Conservation (phyloP, 2,888 invertebrate genomes). For the Sphaerophoria taeniata region DNA sequence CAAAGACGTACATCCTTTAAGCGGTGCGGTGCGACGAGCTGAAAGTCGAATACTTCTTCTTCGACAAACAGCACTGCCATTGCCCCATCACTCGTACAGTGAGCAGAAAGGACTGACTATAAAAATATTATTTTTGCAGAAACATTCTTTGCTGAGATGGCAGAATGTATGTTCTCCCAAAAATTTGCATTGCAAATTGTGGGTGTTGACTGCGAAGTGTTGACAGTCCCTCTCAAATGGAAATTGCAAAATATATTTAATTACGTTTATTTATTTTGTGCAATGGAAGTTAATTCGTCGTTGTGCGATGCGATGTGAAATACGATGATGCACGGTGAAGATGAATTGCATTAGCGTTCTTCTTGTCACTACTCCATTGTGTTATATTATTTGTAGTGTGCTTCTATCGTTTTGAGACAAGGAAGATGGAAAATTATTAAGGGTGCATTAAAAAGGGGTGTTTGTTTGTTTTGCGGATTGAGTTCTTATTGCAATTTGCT, state of each 20-base stretch:
- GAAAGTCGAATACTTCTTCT: background rate
- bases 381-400: constrained; percentile 23
- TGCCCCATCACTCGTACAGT: no score
- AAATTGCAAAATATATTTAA: constrained; percentile 58
- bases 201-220: constrained; percentile 60
- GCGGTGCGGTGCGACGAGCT: background rate
- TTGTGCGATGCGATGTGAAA: constrained; percentile 9
- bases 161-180: constrained; percentile 19
- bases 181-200: constrained; percentile 66
- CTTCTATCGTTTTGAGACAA: background rate
- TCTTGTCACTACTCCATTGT: constrained; percentile 47
- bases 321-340: constrained; percentile 22
- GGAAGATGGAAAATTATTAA: background rate
- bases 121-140: constrained; percentile 63
- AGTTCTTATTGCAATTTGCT: no score
- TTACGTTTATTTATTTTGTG: constrained; percentile 60
- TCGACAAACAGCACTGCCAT: background rate
- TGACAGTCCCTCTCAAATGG: constrained; percentile 54
- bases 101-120: background rate
- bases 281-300: constrained; percentile 54
- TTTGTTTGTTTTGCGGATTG: background rate
- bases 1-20: constrained; percentile 5
- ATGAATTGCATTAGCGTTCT: constrained; percentile 46
- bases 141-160: constrained; percentile 4
- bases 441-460: no score